Percentiles rank a stretch among this genome's conserved stretches.
These are phyloP conservation scores for Drosophila lini DNA, from an alignment of 1,140 invertebrate genomes.

Conservation along the genomic window DNA sequence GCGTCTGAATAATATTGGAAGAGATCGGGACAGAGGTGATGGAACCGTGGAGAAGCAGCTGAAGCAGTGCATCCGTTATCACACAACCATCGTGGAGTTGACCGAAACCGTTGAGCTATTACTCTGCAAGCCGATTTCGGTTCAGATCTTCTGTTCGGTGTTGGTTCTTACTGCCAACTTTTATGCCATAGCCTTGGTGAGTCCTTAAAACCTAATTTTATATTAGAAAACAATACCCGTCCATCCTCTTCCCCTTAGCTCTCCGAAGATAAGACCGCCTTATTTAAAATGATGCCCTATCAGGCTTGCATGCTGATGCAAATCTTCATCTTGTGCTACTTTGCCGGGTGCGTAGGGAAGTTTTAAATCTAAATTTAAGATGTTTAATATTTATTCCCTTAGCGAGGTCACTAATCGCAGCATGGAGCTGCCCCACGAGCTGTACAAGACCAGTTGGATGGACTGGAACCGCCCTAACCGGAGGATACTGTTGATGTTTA, in stretches of 20 bases:
- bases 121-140: constrained; percentile 66
- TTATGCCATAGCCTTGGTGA: constrained; percentile 70
- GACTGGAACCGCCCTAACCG: constrained; percentile 50
- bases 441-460: constrained; percentile 70
- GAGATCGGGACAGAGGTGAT: not conserved
- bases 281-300: constrained; percentile 62
- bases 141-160: constrained; percentile 70
- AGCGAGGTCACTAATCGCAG: constrained; percentile 67
- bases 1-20: constrained; percentile 49
- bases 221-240: not conserved
- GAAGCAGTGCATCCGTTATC: constrained; percentile 54
- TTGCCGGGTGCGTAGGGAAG: constrained; percentile 46
- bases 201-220: not conserved
- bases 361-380: not conserved
- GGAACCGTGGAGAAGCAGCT: constrained; percentile 35
- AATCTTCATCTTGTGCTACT: constrained; percentile 77
- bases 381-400: not conserved
- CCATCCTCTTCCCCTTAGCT: constrained; percentile 29
- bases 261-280: constrained; percentile 40
- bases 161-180: constrained; percentile 77
- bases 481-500: constrained; percentile 60
- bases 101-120: constrained; percentile 45
- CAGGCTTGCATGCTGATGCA: constrained; percentile 71
- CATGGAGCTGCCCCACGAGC: constrained; percentile 43
- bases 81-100: constrained; percentile 51